phyloP scores from a whole-genome alignment of 30 jellyfish, hydroid and myxozoan genomes.

The Catostylus mosaicus region DNA sequence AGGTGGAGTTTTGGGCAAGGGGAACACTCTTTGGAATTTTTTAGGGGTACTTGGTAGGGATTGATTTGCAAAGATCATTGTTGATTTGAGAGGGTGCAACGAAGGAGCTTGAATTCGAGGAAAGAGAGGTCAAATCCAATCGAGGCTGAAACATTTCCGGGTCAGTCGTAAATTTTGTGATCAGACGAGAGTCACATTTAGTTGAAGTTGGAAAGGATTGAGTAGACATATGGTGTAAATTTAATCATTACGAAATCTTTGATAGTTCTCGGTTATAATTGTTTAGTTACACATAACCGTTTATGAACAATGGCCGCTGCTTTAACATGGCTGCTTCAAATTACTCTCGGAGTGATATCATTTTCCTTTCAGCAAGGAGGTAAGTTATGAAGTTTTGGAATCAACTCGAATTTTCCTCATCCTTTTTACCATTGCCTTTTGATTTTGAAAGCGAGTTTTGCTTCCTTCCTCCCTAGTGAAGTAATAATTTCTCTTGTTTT shows the following conservation, averaged over 20 bases:
- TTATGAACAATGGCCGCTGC: neutral
- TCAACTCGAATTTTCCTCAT: neutral
- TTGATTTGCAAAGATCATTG: no score
- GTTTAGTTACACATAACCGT: neutral
- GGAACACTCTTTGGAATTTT: no score
- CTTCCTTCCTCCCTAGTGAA: no score
- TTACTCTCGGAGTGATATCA: neutral
- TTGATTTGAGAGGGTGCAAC: no score
- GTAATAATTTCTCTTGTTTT: no score
- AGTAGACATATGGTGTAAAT: neutral
- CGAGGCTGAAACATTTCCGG: constrained; percentile 12
- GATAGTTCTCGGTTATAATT: neutral
- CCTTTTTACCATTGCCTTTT: neutral
- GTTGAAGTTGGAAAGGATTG: neutral
- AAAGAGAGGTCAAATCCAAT: constrained; percentile 2
- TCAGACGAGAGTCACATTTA: neutral
- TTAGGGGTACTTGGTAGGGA: no score
- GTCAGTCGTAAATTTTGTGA: neutral
- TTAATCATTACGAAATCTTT: neutral
- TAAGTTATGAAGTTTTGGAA: neutral
- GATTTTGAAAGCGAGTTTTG: neutral
- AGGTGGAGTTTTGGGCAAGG: no score
- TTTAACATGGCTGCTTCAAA: constrained; percentile 2
- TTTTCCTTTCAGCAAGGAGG: neutral
- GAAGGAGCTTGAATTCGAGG: neutral